Conservation (phyloP, 2,888 invertebrate genomes). For the Anthophora plumipes region DNA sequence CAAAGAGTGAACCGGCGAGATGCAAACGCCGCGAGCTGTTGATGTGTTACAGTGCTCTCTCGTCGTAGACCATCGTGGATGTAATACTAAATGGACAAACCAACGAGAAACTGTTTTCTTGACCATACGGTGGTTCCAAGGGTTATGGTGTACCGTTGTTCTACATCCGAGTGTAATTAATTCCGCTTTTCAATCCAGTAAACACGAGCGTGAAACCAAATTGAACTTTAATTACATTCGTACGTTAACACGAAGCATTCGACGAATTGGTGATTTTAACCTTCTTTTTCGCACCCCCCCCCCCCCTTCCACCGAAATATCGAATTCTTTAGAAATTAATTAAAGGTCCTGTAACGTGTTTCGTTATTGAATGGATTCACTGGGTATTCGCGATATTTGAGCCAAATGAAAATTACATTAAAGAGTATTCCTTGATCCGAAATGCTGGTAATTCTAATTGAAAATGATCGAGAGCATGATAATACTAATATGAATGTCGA, state of each 20-base stretch:
- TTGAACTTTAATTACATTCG: slow-evolving; percentile 9
- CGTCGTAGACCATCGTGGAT: neutral
- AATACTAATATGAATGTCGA: too few species aligned
- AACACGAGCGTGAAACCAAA: neutral
- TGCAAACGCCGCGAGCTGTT: neutral
- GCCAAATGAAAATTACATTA: too few species aligned
- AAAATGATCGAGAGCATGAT: too few species aligned
- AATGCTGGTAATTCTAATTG: too few species aligned
- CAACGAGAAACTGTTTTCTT: neutral
- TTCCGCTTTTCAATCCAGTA: slow-evolving; percentile 1
- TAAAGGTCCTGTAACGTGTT: neutral
- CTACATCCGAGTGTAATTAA: neutral
- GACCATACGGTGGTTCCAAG: too few species aligned
- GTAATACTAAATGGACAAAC: slow-evolving; percentile 2
- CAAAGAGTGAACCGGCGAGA: neutral
- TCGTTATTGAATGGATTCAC: neutral
- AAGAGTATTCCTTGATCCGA: too few species aligned
- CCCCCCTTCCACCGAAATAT: neutral
- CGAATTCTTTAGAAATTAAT: neutral
- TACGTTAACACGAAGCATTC: neutral
- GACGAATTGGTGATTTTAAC: slow-evolving; percentile 4
- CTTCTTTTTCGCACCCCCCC: too few species aligned
- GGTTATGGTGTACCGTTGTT: neutral
- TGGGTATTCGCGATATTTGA: neutral
- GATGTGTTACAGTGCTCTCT: neutral